Evolutionary conservation across 2,797 vertebrate species (phyloP), one percentile per base, ranked within the genome.

Genomic region (Synanceia verrucosa): DNA sequence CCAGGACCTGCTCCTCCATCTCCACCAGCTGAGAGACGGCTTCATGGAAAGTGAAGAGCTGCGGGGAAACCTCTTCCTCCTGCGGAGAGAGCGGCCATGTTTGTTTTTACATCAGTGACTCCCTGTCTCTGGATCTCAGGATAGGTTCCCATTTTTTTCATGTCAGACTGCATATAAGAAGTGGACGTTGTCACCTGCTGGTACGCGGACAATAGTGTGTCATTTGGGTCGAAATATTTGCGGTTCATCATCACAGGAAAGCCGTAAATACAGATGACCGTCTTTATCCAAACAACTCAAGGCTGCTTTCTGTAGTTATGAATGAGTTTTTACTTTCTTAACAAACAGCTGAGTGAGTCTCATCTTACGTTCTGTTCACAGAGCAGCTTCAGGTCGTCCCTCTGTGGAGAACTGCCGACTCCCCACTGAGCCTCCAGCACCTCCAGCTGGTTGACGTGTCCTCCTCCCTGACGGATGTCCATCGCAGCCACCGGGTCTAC

Each of bases 331-430:
- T n/a, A n/a, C n/a, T n/a, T n/a, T n/a, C n/a, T n/a, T n/a, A n/a
- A n/a, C n/a, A n/a, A n/a, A n/a, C n/a, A n/a, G n/a, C n/a, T n/a
- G n/a, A n/a, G n/a, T n/a, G n/a, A n/a, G n/a, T n/a, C n/a, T n/a
- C n/a, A n/a, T 91, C 97, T 96, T 91, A 99, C 98, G 0, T 99
- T 99, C 92, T 98, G 98, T 89, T 99, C 97, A 89, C 97, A 99
- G 73, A 99, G 97, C 74, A 99, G 94, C 91, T 99, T 99, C 71
- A 99, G 95, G 81, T 99, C 97, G 79, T 99, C 97, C 66, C 97
- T 96, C 85, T 98, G 97, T 39, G 97, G 97, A 68, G 97, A 98
- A 79, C 96, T 98, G 3, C 97, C 97, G 47, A 99, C 95, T 10
- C 95, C 97, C 97, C 97, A 98, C 89, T 98, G 96, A 2, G 96